Conservation (phyloP, 2,113 vertebrate genomes). For the Phyllopteryx taeniolatus region DNA sequence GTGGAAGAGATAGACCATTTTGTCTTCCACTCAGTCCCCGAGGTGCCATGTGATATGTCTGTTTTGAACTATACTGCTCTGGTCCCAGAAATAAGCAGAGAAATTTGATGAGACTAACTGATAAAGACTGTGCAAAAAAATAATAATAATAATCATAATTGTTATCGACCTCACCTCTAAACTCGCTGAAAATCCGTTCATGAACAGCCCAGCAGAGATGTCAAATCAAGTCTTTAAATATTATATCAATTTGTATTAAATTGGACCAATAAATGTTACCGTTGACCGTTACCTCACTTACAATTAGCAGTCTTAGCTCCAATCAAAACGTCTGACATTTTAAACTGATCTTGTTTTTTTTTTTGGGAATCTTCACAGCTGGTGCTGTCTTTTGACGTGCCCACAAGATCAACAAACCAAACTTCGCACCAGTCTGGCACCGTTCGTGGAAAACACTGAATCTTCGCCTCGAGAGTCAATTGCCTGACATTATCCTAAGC, state of each 20-base stretch:
- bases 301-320: slow-evolving; percentile 13
- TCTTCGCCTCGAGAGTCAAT: neutral
- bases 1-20: slow-evolving; percentile 37
- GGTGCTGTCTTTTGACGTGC: slow-evolving; percentile 27
- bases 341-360: slow-evolving; percentile 8
- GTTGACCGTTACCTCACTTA: neutral
- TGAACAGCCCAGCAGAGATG: neutral
- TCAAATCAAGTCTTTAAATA: neutral
- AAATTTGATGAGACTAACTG: slow-evolving; percentile 38
- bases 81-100: slow-evolving; percentile 25
- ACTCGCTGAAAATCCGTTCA: neutral
- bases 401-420: slow-evolving; percentile 31
- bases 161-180: neutral
- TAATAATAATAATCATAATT: neutral
- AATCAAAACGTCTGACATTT: slow-evolving; percentile 17
- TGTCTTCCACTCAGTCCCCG: slow-evolving; percentile 37
- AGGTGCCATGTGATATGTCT: slow-evolving; percentile 38
- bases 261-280: neutral
- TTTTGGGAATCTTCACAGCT: slow-evolving; percentile 5
- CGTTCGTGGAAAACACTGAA: slow-evolving; percentile 41
- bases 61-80: slow-evolving; percentile 39
- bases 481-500: slow-evolving; percentile 1
- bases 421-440: slow-evolving; percentile 35
- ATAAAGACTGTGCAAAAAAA: slow-evolving; percentile 18
- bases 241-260: neutral